Evolutionary conservation across 2,113 vertebrate species (phyloP).

Genomic region (Apteryx owenii): DNA sequence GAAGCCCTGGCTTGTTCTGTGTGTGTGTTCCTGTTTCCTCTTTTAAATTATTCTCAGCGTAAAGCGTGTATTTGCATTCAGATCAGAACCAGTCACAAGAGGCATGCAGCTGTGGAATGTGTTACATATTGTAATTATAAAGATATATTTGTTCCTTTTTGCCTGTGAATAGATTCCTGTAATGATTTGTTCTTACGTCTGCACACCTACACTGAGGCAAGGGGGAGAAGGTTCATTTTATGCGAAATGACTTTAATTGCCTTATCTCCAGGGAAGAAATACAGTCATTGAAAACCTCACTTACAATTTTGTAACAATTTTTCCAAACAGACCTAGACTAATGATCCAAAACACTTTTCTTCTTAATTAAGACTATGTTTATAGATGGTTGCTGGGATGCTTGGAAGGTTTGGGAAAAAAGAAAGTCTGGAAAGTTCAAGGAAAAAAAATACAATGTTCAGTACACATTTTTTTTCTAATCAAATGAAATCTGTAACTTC

Average conservation of each 20-base stretch:
- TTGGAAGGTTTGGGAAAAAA: background rate
- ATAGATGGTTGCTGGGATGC: background rate
- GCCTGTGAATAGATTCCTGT: conserved; percentile 46
- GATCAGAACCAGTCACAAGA: conserved; percentile 42
- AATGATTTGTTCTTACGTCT: conserved; percentile 67
- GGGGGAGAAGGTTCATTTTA: conserved; percentile 68
- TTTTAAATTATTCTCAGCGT: conserved; percentile 44
- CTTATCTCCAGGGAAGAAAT: conserved; percentile 71
- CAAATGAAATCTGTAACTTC: background rate
- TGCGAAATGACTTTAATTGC: conserved; percentile 75
- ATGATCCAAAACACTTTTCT: conserved; percentile 2
- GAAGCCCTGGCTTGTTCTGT: background rate
- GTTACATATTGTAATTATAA: conserved; percentile 56
- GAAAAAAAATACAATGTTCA: fast-evolving
- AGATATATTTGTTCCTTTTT: conserved; percentile 47
- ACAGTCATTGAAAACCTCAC: conserved; percentile 61
- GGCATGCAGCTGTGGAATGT: conserved; percentile 25
- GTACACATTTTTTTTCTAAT: background rate
- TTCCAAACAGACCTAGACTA: conserved; percentile 37
- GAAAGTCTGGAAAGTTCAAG: background rate
- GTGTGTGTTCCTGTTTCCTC: conserved; percentile 11
- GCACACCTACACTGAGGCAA: conserved; percentile 34
- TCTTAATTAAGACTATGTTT: conserved; percentile 48
- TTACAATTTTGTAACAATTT: conserved; percentile 56
- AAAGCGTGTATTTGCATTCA: conserved; percentile 56